Evolutionary conservation across 2,113 vertebrate species (phyloP).

Genomic region (Dryoscopus gambensis): DNA sequence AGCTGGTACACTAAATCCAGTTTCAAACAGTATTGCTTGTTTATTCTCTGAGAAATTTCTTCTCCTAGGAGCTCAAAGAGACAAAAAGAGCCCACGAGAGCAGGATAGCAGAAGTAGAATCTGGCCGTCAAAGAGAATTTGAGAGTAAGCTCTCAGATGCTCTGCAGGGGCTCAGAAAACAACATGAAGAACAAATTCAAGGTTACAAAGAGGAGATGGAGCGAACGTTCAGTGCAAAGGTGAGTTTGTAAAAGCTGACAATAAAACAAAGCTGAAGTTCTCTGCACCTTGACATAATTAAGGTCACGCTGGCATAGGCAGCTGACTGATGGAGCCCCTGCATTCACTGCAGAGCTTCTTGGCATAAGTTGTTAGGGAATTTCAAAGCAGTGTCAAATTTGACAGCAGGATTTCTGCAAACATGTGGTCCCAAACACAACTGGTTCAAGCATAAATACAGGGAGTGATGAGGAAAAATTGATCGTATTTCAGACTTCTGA

Average conservation of each 20-base stretch:
- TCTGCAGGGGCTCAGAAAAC: conserved; percentile 75
- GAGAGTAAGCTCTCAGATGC: conserved; percentile 72
- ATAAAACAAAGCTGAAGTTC: background rate
- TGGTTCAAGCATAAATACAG: background rate
- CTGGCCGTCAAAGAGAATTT: conserved; percentile 69
- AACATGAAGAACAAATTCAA: conserved; percentile 76
- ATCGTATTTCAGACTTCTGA: background rate
- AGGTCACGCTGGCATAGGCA: background rate
- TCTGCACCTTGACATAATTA: background rate
- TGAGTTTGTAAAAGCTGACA: conserved; percentile 8
- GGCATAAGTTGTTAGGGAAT: rapidly evolving
- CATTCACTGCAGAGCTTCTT: background rate
- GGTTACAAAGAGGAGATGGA: conserved; percentile 82
- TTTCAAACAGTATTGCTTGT: background rate
- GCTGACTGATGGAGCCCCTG: background rate
- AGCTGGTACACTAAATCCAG: background rate
- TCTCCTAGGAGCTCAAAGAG: conserved; percentile 73
- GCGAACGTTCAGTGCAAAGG: conserved; percentile 74
- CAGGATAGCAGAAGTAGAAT: conserved; percentile 75
- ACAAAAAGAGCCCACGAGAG: conserved; percentile 71
- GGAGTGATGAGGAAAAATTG: background rate
- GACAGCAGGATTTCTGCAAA: background rate
- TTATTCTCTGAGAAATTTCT: background rate
- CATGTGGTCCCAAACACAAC: background rate
- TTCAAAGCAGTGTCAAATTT: background rate